Evolutionary conservation across 2,797 vertebrate genomes (phyloP), one percentile per base, ranked within the genome.

Genomic region (Acestrorhynchus altus): DNA sequence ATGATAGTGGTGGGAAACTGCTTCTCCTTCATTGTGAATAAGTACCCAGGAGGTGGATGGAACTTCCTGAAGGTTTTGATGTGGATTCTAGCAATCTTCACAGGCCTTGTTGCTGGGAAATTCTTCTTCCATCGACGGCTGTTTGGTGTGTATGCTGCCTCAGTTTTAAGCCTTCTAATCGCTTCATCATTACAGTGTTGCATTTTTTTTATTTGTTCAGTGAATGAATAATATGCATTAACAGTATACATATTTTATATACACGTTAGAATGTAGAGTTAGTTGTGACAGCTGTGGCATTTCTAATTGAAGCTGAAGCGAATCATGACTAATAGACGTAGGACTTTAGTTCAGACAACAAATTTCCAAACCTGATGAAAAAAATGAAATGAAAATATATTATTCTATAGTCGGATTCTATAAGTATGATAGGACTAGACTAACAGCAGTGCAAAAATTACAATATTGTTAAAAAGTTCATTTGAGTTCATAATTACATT

Each of bases 1-100:
- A 95, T 99, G 85, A 96, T 95, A 57, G 97, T 99, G 74, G 96
- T 99, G 87, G 98, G 98, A 66, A 98, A 99, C 94, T 99, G 98
- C 88, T 98, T 99, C 92, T 98, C 97, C 24, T 98, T 99, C 89
- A 91, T 99, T 69, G 94, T 96, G 82, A 99, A 96, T 90, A 98
- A 98, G 91, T 98, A 99, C 83, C 97, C 96, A 0, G 94, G 95
- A 85, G 94, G 92, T 67, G 94, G 93, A 72, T 99, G 97, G 97
- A 96, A 92, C 85, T 86, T 95, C 84, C 85, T 98, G 81, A 99
- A 99, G 90, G 97, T 98, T 59, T 82, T 96, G 70, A 94, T 97
- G 82, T 99, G 97, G 96, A 92, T 95, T 39, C 88, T 97, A 75
- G 98, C 96, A 86, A 95, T 99, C 82, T 91, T 97, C 85, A 92